Conservation (phyloP, 2,113 vertebrate species). For the Peromyscus polionotus region DNA sequence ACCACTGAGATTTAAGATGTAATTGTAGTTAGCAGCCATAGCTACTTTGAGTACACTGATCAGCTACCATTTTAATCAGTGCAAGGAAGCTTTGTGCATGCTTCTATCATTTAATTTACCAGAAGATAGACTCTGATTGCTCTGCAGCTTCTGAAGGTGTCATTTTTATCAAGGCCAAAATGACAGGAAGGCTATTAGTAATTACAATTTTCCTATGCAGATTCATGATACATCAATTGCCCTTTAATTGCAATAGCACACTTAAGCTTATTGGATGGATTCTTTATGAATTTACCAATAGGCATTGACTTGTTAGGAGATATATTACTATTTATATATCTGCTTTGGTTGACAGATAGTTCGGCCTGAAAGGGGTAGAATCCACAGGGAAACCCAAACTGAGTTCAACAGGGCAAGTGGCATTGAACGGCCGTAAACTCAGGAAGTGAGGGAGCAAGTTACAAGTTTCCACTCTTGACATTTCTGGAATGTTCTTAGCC, state of each 20-base stretch:
- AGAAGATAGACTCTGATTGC: not conserved
- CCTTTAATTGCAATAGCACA: not conserved
- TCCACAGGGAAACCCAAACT: conserved; percentile 37
- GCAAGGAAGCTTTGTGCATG: not conserved
- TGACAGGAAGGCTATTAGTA: not conserved
- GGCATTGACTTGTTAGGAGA: not conserved
- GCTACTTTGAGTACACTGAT: not conserved
- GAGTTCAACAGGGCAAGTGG: conserved; percentile 56
- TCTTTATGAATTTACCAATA: conserved; percentile 39
- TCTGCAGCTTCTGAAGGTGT: not conserved
- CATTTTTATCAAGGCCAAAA: conserved; percentile 41
- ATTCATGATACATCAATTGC: not conserved
- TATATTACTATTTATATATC: not conserved
- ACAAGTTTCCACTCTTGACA: conserved; percentile 49
- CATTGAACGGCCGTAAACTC: conserved; percentile 42
- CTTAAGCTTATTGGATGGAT: not conserved
- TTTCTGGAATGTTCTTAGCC: conserved; percentile 67
- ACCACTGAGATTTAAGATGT: not conserved
- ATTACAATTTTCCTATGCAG: not conserved
- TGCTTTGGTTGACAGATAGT: conserved; percentile 13
- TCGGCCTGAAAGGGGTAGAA: conserved; percentile 25
- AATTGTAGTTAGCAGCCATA: not conserved
- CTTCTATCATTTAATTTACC: not conserved
- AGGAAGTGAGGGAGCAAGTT: conserved; percentile 37
- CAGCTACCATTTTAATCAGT: not conserved